Base-by-base conservation (phyloP, 2,888 invertebrate species). In the Dioctria rufipes region DNA sequence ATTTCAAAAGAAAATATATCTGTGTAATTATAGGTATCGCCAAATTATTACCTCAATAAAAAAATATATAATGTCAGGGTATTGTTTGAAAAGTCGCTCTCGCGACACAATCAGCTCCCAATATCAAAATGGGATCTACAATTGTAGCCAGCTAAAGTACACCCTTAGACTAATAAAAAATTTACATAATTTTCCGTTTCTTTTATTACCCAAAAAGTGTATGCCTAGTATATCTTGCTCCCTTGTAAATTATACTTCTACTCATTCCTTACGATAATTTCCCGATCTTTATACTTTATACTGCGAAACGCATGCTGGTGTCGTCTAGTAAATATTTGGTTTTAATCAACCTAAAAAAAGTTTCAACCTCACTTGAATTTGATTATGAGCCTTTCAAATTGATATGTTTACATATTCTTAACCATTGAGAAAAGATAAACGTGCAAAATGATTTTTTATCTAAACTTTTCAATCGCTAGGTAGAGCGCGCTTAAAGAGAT, bases 321-420 rank as follows among this genome's bases (percentile, higher is more conserved):
- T 58, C n/a, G 73, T 42, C 54, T 80, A 69, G 78, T 65, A 82
- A 82, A 82, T 82, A 82, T 82, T 82, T 82, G 82, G 80, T 82
- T 82, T 82, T 82, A 82, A 82, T 82, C 80, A 82, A 82, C 80
- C 80, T 78, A 81, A 78, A 66, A 25, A 78, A 78, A 80, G 60
- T 71, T 78, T 78, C 69, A 65, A 78, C 82, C 82, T 82, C 80
- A 82, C 78, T 82, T 80, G 82, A 82, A 82, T 82, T 82, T 82
- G 78, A 80, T 82, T 80, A 82, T 42, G 78, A 82, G 80, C 80
- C 67, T 69, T 73, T 66, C 77, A 25, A 77, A 67, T 73, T 80
- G 73, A 82, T 82, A 78, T 81, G 80, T 77, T 78, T 81, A 78
- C 77, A 60, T 46, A 69, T 37, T 54, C 8, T 58, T 25, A 69